Conservation (phyloP, 1,140 invertebrate genomes). For the Asobara japonica region DNA sequence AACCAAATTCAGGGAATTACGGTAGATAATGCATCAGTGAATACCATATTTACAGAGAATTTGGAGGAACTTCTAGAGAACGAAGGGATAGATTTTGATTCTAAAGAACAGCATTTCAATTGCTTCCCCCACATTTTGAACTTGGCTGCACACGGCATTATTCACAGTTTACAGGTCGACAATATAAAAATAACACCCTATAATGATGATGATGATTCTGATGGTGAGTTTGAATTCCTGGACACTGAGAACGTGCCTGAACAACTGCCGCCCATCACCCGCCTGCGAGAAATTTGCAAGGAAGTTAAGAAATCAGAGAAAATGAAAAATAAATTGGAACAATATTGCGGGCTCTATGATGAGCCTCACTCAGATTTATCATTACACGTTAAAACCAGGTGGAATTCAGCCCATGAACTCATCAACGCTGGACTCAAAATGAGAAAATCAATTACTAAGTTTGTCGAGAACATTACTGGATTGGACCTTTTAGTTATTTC, state of each 20-base stretch:
- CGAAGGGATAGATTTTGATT: not conserved
- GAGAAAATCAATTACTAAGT: not conserved
- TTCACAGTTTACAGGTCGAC: not conserved
- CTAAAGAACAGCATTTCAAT: slow-evolving; percentile 19
- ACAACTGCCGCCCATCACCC: not conserved
- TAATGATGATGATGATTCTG: not conserved
- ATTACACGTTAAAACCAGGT: slow-evolving; percentile 20
- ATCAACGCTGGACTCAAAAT: slow-evolving; percentile 7
- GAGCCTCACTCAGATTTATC: slow-evolving; percentile 1
- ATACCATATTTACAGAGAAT: slow-evolving; percentile 38
- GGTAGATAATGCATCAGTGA: slow-evolving; percentile 43
- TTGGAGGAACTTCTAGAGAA: slow-evolving; percentile 11
- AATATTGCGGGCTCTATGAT: not conserved
- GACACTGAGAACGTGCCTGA: not conserved
- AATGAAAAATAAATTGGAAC: not conserved
- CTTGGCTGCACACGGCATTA: slow-evolving; percentile 23
- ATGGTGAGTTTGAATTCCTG: not conserved
- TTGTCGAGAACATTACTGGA: not conserved
- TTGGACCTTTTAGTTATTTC: not conserved
- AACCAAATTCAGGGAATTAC: slow-evolving; percentile 47
- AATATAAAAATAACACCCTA: not conserved
- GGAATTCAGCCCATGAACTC: slow-evolving; percentile 4
- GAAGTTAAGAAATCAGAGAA: slow-evolving; percentile 27
- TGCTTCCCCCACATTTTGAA: slow-evolving; percentile 23
- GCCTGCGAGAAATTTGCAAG: not conserved